phyloP scores from a whole-genome alignment of 2,113 vertebrate species.

The Microtus ochrogaster region DNA sequence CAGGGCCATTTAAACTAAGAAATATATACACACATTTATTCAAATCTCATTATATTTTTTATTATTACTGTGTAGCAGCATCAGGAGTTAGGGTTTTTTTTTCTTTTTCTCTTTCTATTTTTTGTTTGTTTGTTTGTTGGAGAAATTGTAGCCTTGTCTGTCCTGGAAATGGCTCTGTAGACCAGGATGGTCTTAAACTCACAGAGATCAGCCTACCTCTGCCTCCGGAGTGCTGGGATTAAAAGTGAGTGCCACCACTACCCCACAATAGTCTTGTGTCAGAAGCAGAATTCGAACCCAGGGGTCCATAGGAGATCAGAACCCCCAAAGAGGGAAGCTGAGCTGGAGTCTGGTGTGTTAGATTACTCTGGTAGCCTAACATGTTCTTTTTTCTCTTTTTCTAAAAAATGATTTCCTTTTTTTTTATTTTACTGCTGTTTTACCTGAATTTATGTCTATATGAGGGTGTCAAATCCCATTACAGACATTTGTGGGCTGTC shows the following conservation, averaged over 20 bases:
- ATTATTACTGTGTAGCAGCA: not conserved
- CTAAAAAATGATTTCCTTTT: not conserved
- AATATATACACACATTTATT: not conserved
- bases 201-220: not conserved
- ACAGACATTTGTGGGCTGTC: not conserved
- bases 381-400: not conserved
- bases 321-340: not conserved
- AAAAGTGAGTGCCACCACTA: not conserved
- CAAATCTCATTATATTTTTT: constrained; percentile 12
- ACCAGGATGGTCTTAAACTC: not conserved
- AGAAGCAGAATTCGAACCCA: not conserved
- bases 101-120: not conserved
- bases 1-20: not conserved
- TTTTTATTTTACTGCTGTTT: not conserved
- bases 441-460: not conserved
- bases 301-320: not conserved
- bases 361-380: not conserved
- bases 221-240: not conserved
- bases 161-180: not conserved
- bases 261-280: too few species aligned
- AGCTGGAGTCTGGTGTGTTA: not conserved
- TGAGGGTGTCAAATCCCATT: not conserved
- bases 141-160: not conserved
- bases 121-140: not conserved
- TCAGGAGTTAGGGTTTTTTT: not conserved